These are phyloP conservation scores for Gambelia wislizenii DNA, from an alignment of 2,797 vertebrate species.

Conservation along the genomic window DNA sequence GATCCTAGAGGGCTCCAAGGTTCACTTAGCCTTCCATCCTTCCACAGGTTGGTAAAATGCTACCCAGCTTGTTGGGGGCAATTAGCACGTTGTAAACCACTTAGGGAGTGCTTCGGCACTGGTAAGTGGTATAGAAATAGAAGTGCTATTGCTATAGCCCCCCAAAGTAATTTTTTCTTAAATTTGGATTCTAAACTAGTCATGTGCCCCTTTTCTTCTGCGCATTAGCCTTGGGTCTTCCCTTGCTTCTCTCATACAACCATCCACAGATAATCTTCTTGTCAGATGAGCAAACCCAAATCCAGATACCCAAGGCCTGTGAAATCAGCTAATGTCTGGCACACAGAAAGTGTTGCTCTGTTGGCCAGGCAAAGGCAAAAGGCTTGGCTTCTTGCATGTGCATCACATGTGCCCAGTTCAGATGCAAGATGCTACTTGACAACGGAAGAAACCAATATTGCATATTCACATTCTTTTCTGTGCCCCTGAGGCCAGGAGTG, in stretches of 20 bases:
- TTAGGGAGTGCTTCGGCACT: no score
- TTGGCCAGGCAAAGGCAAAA: not conserved
- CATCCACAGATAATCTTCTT: not conserved
- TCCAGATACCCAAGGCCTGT: not conserved
- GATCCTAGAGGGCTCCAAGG: no score
- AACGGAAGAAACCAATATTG: not conserved
- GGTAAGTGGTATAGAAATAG: no score
- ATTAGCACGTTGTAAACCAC: no score
- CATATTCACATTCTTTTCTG: not conserved
- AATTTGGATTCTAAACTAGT: not conserved
- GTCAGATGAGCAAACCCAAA: not conserved
- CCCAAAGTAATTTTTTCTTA: no score
- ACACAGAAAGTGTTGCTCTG: not conserved
- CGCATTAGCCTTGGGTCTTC: no score
- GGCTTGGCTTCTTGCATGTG: not conserved
- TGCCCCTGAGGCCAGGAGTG: not conserved
- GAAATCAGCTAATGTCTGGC: not conserved
- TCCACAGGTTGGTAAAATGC: no score
- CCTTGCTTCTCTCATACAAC: not conserved
- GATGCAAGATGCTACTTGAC: not conserved
- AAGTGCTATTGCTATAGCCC: no score
- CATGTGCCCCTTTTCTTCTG: not conserved
- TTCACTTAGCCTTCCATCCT: no score
- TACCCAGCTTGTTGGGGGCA: no score
- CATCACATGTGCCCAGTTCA: not conserved